These are phyloP conservation scores for Pelmatolapia mariae DNA, from an alignment of 2,113 vertebrate species.

Conservation along the genomic window DNA sequence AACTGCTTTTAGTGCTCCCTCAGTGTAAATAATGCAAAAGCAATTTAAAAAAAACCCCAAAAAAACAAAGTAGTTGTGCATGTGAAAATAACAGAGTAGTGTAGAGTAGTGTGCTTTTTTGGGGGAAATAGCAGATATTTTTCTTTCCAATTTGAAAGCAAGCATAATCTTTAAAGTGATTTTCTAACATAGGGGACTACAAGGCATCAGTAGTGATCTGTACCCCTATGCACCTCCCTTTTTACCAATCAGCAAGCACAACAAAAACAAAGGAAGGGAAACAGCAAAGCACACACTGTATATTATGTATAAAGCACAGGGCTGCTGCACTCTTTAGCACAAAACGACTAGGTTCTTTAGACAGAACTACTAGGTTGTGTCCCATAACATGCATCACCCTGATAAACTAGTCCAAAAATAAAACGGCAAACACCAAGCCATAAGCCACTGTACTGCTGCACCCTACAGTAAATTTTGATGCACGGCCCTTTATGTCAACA, in stretches of 20 bases:
- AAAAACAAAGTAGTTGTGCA: not conserved
- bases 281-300: not conserved
- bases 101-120: not conserved
- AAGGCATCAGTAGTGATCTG: not conserved
- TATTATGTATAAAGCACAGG: not conserved
- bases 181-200: not conserved
- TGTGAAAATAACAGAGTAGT: not conserved
- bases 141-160: not conserved
- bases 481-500: constrained; percentile 12
- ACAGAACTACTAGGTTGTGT: not conserved
- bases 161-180: not conserved
- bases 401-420: not conserved
- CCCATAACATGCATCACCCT: not conserved
- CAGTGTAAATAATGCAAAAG: constrained; percentile 1
- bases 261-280: constrained; percentile 19
- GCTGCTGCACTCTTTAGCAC: not conserved
- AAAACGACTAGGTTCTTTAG: not conserved
- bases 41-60: not conserved
- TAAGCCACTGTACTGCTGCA: not conserved
- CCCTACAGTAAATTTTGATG: constrained; percentile 1
- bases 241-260: not conserved
- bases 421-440: not conserved
- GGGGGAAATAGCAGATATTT: not conserved
- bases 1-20: not conserved
- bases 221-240: not conserved